Evolutionary conservation across 1,140 invertebrate species (phyloP).

Genomic region (Drosophila equinoxialis): DNA sequence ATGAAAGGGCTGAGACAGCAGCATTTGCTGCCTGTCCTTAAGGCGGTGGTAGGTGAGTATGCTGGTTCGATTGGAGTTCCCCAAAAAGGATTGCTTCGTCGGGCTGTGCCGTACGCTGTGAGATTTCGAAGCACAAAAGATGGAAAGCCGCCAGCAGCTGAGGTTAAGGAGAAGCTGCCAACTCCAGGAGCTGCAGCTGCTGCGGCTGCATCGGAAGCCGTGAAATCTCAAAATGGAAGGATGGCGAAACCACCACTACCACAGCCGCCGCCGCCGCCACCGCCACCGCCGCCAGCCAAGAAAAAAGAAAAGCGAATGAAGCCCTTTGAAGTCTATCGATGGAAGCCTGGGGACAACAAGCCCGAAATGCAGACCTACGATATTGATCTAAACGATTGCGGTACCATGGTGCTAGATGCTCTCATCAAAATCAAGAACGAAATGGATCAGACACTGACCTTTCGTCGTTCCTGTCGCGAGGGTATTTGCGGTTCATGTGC

Average conservation of each 20-base stretch:
- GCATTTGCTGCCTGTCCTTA: constrained; percentile 29
- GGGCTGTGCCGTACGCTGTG: background rate
- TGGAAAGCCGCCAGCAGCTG: no score
- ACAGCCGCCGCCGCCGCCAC: background rate
- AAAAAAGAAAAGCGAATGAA: constrained; percentile 84
- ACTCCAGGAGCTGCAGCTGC: background rate
- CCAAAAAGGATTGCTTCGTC: background rate
- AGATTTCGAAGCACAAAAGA: background rate
- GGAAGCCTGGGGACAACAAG: constrained; percentile 94
- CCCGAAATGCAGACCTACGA: constrained; percentile 94
- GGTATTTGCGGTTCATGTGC: constrained; percentile 99
- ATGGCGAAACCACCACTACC: background rate
- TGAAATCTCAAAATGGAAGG: no score
- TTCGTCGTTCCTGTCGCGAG: constrained; percentile 96
- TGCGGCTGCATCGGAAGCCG: background rate
- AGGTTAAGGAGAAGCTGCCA: no score
- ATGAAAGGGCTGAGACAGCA: constrained; percentile 48
- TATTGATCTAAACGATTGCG: constrained; percentile 96
- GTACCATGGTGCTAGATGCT: constrained; percentile 98
- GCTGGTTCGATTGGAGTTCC: background rate
- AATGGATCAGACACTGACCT: constrained; percentile 97
- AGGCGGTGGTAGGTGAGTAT: constrained; percentile 26
- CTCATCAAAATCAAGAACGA: constrained; percentile 99
- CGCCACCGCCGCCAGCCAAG: background rate
- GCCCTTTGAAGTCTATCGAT: constrained; percentile 94